Conservation (phyloP, 2,797 vertebrate genomes). For the Acanthurus leucopareius region DNA sequence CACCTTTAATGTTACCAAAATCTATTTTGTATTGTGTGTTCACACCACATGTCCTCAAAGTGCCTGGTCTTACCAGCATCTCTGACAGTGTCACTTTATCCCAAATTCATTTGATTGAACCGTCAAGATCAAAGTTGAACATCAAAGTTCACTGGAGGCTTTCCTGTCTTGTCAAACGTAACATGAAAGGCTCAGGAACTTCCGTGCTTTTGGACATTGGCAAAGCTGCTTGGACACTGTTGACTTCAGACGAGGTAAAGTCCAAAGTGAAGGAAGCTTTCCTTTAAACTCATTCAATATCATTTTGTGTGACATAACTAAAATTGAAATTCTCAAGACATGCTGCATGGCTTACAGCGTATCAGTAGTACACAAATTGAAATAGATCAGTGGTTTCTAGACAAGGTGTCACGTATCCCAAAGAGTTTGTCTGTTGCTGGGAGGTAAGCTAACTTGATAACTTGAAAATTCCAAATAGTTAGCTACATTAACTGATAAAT, state of each 20-base stretch:
- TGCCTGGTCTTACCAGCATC: neutral
- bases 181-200: slow-evolving; percentile 39
- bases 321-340: neutral
- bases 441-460: neutral
- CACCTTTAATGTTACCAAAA: slow-evolving; percentile 1
- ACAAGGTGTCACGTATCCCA: neutral
- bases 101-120: slow-evolving; percentile 23
- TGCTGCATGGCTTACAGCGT: neutral
- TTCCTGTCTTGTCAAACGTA: slow-evolving; percentile 34
- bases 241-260: slow-evolving; percentile 22
- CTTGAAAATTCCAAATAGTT: neutral
- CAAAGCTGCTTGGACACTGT: slow-evolving; percentile 3
- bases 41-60: neutral
- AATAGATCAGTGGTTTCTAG: neutral
- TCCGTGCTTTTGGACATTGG: neutral
- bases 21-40: slow-evolving; percentile 1
- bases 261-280: slow-evolving; percentile 32
- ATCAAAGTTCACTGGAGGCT: slow-evolving; percentile 43
- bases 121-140: slow-evolving; percentile 54
- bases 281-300: slow-evolving; percentile 13
- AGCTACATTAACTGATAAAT: neutral
- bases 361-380: slow-evolving; percentile 2
- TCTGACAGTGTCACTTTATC: slow-evolving; percentile 23
- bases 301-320: slow-evolving; percentile 10
- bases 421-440: neutral